Base-by-base conservation (phyloP, 2,113 vertebrate species). In the Trichechus manatus region DNA sequence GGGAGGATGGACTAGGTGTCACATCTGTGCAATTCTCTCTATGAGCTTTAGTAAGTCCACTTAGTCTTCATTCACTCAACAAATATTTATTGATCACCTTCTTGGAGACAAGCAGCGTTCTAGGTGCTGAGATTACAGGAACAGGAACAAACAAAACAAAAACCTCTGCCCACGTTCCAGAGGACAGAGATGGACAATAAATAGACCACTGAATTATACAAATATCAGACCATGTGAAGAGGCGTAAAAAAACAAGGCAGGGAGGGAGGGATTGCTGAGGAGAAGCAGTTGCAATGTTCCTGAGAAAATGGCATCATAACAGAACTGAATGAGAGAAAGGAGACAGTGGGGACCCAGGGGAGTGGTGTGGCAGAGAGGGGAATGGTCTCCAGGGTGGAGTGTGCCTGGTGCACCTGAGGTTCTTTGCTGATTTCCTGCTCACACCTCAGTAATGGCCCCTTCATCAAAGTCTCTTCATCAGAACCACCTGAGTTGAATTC, bases 61-160 rank as follows among this genome's bases (percentile, higher is more conserved):
- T 78, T 47, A 56, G 42, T 42, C 25, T 75, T 90, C 27, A 42
- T 53, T 79, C 5, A 63, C 36, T 97, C 27, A 75, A 77, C 29
- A 87, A 77, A 89, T 33, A 88, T 22, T 92, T 87, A 39, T 0
- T 77, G 17, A 89, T 2, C 23, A 42, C 59, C 11, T 89, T 87
- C 25, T 17, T 94, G 89, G 42, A n/a, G 36, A 22, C 29, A 87
- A 20, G 25, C 22, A 53, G 14, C 89, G 23, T 66, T 56, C 22
- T 91, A 31, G 13, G 39, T 11, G 4, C 89, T 82, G 29, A 25
- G n/a, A 68, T 97, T 36, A 89, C 2, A 87, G 74, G n/a, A n/a
- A n/a, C n/a, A n/a, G n/a, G n/a, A 89, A 88, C 36, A 25, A 92
- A 78, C 39, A 66, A 89, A 96, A 88, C 3, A 87, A 89, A 95